Evolutionary conservation across 2,797 vertebrate species (phyloP).

Genomic region (Chanos chanos): DNA sequence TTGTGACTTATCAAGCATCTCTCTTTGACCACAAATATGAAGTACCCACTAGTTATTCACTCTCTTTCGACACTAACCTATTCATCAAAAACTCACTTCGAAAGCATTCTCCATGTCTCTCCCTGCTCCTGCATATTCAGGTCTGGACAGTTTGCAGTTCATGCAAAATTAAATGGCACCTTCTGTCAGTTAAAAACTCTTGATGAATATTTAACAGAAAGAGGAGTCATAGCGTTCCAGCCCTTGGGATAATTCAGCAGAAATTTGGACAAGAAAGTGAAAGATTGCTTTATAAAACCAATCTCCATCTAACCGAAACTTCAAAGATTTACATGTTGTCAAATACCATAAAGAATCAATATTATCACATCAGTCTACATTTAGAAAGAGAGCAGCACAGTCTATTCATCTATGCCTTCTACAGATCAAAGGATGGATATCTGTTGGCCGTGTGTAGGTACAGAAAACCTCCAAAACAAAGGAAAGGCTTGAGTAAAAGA

Average conservation of each 20-base stretch:
- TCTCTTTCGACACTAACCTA: neutral
- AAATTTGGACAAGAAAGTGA: slow-evolving; percentile 16
- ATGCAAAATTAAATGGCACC: slow-evolving; percentile 43
- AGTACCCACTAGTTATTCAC: too few species aligned
- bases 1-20: too few species aligned
- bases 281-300: slow-evolving; percentile 24
- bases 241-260: slow-evolving; percentile 14
- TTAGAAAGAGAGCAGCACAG: too few species aligned
- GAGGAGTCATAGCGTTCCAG: slow-evolving; percentile 16
- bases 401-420: too few species aligned
- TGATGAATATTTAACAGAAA: slow-evolving; percentile 53
- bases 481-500: too few species aligned
- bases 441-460: too few species aligned
- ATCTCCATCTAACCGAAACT: slow-evolving; percentile 13
- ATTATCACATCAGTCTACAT: neutral
- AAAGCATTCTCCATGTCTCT: neutral
- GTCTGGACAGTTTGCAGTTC: slow-evolving; percentile 42
- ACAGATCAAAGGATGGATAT: too few species aligned
- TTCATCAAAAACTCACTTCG: neutral
- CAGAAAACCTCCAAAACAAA: too few species aligned
- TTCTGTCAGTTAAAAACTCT: slow-evolving; percentile 44
- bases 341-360: too few species aligned
- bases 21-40: too few species aligned
- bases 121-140: neutral
- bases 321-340: too few species aligned